phyloP scores from a whole-genome alignment of 2,888 invertebrate species.

The Lissocephala sabroskyi region DNA sequence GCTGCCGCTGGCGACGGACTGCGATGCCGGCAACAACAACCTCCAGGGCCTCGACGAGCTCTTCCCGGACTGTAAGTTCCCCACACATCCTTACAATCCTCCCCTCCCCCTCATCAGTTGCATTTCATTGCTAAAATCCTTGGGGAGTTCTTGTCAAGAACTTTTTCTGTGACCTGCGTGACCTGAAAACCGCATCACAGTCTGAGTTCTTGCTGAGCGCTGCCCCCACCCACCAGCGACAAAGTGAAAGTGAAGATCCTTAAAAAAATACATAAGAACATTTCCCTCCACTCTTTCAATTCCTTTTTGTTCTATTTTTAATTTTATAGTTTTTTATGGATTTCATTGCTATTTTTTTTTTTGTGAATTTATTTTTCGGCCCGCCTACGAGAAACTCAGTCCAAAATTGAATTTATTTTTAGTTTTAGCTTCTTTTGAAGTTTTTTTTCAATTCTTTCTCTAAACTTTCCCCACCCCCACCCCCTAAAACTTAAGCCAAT shows the following conservation, averaged over 20 bases:
- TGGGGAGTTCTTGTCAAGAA: slow-evolving; percentile 75
- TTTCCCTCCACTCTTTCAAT: background rate
- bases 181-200: slow-evolving; percentile 85
- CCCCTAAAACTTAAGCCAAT: no score
- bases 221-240: slow-evolving; percentile 63
- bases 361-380: slow-evolving; percentile 32
- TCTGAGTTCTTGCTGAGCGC: slow-evolving; percentile 94
- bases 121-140: background rate
- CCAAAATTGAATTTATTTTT: slow-evolving; percentile 62
- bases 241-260: slow-evolving; percentile 31
- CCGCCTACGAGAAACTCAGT: slow-evolving; percentile 68
- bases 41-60: slow-evolving; percentile 47
- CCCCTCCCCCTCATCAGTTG: no score
- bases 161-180: slow-evolving; percentile 88
- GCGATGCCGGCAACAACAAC: slow-evolving; percentile 32
- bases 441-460: no score
- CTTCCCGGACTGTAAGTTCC: slow-evolving; percentile 42
- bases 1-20: no score
- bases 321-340: background rate
- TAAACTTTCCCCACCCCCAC: no score
- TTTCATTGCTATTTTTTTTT: slow-evolving; percentile 11
- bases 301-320: slow-evolving; percentile 8
- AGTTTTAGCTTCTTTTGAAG: slow-evolving; percentile 10
- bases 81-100: background rate
- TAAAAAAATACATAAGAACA: slow-evolving; percentile 12